Base-by-base conservation (phyloP, 2,888 invertebrate species). In the Tenthredo notha region DNA sequence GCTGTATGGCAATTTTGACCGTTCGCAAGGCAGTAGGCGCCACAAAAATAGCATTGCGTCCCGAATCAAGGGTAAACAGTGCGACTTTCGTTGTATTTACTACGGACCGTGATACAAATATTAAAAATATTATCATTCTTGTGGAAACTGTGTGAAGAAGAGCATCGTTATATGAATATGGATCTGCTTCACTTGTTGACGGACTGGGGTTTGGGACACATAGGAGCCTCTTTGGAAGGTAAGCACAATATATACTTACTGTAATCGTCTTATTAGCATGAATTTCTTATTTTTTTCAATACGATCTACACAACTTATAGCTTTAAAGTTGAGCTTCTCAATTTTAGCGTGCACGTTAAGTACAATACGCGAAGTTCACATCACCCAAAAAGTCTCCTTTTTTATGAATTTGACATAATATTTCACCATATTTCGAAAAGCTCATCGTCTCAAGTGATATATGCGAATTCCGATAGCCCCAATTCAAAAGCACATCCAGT, bases 1-100 rank as follows among this genome's bases (percentile, higher is more conserved):
- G 67, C 29, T 67, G 67, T 67, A 67, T 67, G 67, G 37, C 67
- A 29, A 67, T 67, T 67, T 15, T 67, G 21, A 9, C 67, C 15
- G 29, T 67, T 67, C 67, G 33, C 15, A 21, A 9, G 67, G 58
- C 33, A 67, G 29, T 67, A 67, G 29, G 6, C 33, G 29, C 67
- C 29, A 21, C 7, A 29, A 12, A 29, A 67, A 67, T 67, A 67
- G 67, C 33, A 29, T n/a, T 15, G 67, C 33, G 25, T 67, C 29
- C 67, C 33, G 29, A 67, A 67, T 67, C 21, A 67, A 67, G 15
- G 33, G 67, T 29, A 29, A 67, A 7, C 67, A 67, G 67, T 29
- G 25, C 67, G 29, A 67, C 7, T 29, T 15, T 29, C 29, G 15
- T 21, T 25, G 18, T 29, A 25, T 4, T 67, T 29, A 29, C 33